Evolutionary conservation across 2,113 vertebrate species (phyloP).

Genomic region (Picathartes gymnocephalus): DNA sequence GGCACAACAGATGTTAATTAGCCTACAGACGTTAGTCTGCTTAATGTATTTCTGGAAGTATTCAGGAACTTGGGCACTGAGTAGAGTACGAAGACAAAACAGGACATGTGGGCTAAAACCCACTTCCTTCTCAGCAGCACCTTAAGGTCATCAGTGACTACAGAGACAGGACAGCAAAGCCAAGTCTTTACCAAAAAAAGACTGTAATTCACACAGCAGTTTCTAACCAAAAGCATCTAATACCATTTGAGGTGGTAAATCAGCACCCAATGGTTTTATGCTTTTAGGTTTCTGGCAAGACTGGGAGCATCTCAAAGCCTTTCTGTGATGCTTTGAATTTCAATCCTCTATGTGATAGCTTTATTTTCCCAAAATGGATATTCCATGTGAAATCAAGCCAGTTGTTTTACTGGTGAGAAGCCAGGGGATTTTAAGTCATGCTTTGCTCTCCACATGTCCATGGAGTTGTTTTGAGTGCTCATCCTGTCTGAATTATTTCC

Average conservation of each 20-base stretch:
- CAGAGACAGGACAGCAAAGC: neutral
- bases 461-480: slow-evolving; percentile 10
- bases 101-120: neutral
- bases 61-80: neutral
- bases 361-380: neutral
- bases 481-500: slow-evolving; percentile 70
- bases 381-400: neutral
- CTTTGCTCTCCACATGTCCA: neutral
- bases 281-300: neutral
- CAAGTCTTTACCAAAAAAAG: neutral
- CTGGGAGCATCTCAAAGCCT: neutral
- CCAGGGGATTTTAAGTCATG: neutral
- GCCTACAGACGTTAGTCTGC: neutral
- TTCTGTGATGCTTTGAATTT: neutral
- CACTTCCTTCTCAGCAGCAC: neutral
- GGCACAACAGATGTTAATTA: neutral
- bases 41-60: neutral
- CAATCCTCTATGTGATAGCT: neutral
- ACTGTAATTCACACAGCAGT: neutral
- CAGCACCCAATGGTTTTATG: neutral
- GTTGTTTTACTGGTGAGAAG: neutral
- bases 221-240: neutral
- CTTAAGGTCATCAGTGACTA: neutral
- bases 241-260: neutral
- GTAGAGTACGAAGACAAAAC: neutral